These are phyloP conservation scores for Morpho achilles DNA, from an alignment of 2,888 invertebrate genomes.

Conservation along the genomic window DNA sequence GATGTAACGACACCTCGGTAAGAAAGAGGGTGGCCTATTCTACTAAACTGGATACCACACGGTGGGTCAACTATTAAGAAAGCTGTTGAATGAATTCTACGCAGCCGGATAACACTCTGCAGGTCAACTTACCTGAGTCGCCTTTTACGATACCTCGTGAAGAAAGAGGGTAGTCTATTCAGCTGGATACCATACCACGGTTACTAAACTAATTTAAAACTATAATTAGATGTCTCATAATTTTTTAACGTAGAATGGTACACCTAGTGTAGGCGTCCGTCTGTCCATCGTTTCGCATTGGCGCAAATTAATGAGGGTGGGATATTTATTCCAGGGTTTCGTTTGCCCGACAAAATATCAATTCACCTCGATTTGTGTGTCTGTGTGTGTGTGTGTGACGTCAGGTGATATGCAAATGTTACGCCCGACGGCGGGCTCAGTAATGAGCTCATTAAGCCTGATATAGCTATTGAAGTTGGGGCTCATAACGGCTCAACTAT, in stretches of 20 bases:
- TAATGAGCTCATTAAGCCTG: slow-evolving; percentile 55
- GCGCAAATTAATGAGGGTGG: slow-evolving; percentile 75
- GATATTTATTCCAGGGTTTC: slow-evolving; percentile 71
- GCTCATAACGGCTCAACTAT: slow-evolving; percentile 33
- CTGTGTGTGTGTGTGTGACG: slow-evolving; percentile 25
- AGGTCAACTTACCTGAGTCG: too few relatives aligned
- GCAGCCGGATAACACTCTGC: too few relatives aligned
- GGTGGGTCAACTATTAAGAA: too few relatives aligned
- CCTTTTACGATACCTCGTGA: too few relatives aligned
- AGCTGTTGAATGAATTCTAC: too few relatives aligned
- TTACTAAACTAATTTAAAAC: too few relatives aligned
- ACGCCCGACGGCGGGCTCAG: slow-evolving; percentile 35
- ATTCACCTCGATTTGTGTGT: slow-evolving; percentile 33
- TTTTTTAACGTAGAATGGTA: slow-evolving; percentile 22
- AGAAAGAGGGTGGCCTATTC: too few relatives aligned
- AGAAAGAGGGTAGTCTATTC: too few relatives aligned
- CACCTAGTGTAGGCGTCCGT: slow-evolving; percentile 45
- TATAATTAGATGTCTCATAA: slow-evolving; percentile 13
- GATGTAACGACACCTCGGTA: too few relatives aligned
- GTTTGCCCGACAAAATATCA: slow-evolving; percentile 58
- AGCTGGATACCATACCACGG: too few relatives aligned
- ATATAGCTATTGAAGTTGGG: slow-evolving; percentile 36
- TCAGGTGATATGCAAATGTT: slow-evolving; percentile 48
- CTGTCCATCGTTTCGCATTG: slow-evolving; percentile 69
- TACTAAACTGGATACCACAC: too few relatives aligned